Conservation (phyloP, 1,140 invertebrate species). For the Temnothorax nylanderi region DNA sequence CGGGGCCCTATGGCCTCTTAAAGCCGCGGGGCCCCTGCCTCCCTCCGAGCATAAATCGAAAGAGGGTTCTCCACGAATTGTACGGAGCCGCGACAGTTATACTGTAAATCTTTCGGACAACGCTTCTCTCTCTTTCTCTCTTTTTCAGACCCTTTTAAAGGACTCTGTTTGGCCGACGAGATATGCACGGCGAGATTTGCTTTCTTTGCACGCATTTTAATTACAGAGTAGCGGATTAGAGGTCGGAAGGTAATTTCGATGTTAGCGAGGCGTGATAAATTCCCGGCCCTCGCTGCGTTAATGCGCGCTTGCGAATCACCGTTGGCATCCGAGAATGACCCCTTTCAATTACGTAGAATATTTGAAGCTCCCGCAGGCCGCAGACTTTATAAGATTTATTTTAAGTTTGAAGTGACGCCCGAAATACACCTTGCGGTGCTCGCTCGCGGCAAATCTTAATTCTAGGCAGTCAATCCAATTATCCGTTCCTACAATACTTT, state of each 20-base stretch:
- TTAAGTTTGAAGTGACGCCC: not conserved
- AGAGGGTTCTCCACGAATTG: conserved; percentile 59
- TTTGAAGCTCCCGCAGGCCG: not conserved
- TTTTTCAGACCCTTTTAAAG: not conserved
- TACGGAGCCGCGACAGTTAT: conserved; percentile 34
- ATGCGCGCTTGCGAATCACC: not conserved
- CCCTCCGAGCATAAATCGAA: conserved; percentile 70
- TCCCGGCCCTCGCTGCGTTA: conserved; percentile 32
- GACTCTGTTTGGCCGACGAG: not conserved
- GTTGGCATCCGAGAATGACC: not conserved
- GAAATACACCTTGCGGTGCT: no score
- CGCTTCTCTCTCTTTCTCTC: not conserved
- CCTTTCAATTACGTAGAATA: conserved; percentile 38
- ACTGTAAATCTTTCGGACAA: conserved; percentile 59
- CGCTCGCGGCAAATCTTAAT: not conserved
- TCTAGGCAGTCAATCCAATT: not conserved
- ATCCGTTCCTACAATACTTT: not conserved
- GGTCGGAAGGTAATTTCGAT: conserved; percentile 47
- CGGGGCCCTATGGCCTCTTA: conserved; percentile 53
- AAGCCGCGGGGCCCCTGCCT: conserved; percentile 65
- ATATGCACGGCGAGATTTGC: conserved; percentile 39
- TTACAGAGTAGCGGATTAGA: conserved; percentile 58
- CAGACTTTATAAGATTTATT: conserved; percentile 7
- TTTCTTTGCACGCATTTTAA: conserved; percentile 52
- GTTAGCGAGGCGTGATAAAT: conserved; percentile 46